A percentile compares a stretch with the other conserved stretches of the same genome.
phyloP scores from a whole-genome alignment of 1,140 invertebrate species.

The Drosophila funebris region DNA sequence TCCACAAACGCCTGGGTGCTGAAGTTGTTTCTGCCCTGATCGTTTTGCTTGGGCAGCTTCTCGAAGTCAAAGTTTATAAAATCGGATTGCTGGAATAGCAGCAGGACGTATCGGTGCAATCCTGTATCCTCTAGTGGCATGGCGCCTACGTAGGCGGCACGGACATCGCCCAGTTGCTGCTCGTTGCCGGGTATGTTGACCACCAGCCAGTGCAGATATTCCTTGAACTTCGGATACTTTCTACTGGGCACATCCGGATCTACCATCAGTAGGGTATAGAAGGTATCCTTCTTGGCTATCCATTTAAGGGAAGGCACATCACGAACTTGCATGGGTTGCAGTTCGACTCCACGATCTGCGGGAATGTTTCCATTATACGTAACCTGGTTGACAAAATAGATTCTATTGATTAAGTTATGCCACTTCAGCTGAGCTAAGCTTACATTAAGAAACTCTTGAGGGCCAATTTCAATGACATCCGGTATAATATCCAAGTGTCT shows the following conservation, averaged over 20 bases:
- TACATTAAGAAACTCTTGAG: slow-evolving; percentile 77
- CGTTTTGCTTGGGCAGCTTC: slow-evolving; percentile 83
- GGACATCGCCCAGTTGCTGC: slow-evolving; percentile 89
- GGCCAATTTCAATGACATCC: slow-evolving; percentile 72
- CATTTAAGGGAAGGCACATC: slow-evolving; percentile 88
- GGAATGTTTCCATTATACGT: slow-evolving; percentile 85
- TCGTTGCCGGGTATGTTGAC: slow-evolving; percentile 93
- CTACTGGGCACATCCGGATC: slow-evolving; percentile 87
- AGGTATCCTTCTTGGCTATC: slow-evolving; percentile 85
- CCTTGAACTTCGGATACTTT: slow-evolving; percentile 89
- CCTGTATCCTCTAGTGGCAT: slow-evolving; percentile 92
- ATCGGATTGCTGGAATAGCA: slow-evolving; percentile 91
- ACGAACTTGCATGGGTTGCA: slow-evolving; percentile 89
- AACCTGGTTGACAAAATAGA: slow-evolving; percentile 41
- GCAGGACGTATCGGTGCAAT: slow-evolving; percentile 94
- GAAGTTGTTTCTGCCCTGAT: slow-evolving; percentile 89
- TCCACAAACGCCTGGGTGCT: slow-evolving; percentile 91
- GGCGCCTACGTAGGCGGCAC: slow-evolving; percentile 93
- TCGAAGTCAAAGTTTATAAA: slow-evolving; percentile 81
- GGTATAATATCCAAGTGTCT: slow-evolving; percentile 68
- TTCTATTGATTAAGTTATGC: not conserved
- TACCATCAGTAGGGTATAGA: slow-evolving; percentile 91
- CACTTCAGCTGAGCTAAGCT: not conserved
- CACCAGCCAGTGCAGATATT: slow-evolving; percentile 97
- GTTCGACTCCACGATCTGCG: slow-evolving; percentile 87